Conservation (phyloP, 2,888 invertebrate genomes). For the Agrotis ipsilon region DNA sequence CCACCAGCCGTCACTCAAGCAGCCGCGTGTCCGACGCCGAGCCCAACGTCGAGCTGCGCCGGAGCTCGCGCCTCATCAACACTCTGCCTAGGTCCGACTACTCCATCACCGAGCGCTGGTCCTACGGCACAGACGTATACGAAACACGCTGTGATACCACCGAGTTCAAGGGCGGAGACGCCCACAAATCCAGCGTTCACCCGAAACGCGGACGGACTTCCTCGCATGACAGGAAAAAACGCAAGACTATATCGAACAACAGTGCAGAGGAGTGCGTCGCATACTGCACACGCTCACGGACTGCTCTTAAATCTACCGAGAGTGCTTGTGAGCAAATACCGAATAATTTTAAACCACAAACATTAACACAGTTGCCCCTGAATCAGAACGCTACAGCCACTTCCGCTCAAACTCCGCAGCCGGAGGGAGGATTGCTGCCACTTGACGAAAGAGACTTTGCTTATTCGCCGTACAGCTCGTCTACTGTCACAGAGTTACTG, state of each 20-base stretch:
- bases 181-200: constrained; percentile 74
- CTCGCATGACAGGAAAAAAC: constrained; percentile 87
- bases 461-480: constrained; percentile 89
- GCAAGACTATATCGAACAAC: constrained; percentile 77
- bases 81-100: constrained; percentile 88
- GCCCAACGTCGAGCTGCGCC: constrained; percentile 83
- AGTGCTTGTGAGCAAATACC: constrained; percentile 83
- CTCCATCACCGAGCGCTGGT: constrained; percentile 91
- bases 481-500: constrained; percentile 86
- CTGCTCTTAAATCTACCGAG: constrained; percentile 86
- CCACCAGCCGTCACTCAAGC: constrained; percentile 79
- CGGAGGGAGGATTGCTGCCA: constrained; percentile 87
- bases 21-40: constrained; percentile 82
- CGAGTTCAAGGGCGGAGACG: constrained; percentile 82
- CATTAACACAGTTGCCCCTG: constrained; percentile 70
- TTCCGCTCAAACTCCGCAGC: constrained; percentile 74
- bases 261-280: constrained; percentile 86
- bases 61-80: constrained; percentile 89
- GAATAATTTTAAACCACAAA: constrained; percentile 74
- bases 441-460: constrained; percentile 89
- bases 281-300: constrained; percentile 88
- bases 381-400: constrained; percentile 76
- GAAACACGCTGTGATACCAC: constrained; percentile 86
- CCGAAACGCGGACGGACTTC: constrained; percentile 83
- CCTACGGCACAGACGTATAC: constrained; percentile 90